phyloP scores from a whole-genome alignment of 1,140 invertebrate genomes.

The Trigoniulus corallinus region DNA sequence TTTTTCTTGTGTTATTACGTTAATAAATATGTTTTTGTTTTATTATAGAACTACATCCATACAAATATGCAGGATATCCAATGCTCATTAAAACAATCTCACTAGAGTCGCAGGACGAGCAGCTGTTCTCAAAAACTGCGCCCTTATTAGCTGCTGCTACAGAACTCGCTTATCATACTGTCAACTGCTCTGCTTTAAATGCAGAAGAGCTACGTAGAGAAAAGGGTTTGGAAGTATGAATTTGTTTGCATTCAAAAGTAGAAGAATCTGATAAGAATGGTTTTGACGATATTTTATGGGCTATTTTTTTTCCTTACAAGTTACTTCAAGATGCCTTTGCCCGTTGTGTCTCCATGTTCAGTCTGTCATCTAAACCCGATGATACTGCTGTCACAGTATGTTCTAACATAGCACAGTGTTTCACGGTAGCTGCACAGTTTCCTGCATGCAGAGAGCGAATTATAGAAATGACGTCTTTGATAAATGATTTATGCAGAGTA shows the following conservation, averaged over 20 bases:
- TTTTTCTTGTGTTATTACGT: no score
- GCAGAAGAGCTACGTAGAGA: constrained; percentile 92
- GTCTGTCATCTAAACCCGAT: constrained; percentile 50
- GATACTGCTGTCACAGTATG: constrained; percentile 87
- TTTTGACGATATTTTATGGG: constrained; percentile 3
- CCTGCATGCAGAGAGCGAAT: constrained; percentile 71
- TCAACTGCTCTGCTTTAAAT: constrained; percentile 91
- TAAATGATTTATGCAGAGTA: constrained; percentile 74
- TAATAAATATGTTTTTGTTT: no score
- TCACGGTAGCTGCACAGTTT: constrained; percentile 88
- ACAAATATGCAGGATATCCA: constrained; percentile 98
- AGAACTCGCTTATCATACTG: constrained; percentile 90
- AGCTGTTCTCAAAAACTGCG: constrained; percentile 75
- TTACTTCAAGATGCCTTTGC: constrained; percentile 71
- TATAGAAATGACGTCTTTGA: constrained; percentile 66
- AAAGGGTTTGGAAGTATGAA: constrained; percentile 61
- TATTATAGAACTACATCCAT: constrained; percentile 81
- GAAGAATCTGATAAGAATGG: not conserved
- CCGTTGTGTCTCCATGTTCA: constrained; percentile 77
- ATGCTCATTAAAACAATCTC: constrained; percentile 92
- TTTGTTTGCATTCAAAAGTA: not conserved
- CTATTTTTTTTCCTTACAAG: no score
- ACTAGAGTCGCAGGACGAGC: constrained; percentile 81
- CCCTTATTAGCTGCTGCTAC: constrained; percentile 75
- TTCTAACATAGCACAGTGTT: constrained; percentile 75